A percentile compares a stretch with the other conserved stretches of the same genome.
phyloP scores from a whole-genome alignment of 2,113 vertebrate species.

The Dicentrarchus labrax region DNA sequence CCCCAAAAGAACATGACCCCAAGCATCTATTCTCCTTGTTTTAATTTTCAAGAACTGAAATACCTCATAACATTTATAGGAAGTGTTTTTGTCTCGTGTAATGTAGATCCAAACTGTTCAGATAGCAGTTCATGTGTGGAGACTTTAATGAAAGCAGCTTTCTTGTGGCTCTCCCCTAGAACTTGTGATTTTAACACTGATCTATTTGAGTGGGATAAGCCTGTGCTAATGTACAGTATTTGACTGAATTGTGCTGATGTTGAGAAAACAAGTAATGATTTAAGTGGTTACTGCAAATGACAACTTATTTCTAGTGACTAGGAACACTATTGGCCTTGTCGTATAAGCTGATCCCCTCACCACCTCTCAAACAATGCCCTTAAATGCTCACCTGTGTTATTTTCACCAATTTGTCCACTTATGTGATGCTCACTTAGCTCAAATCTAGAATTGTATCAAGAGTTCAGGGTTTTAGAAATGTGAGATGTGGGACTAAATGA shows the following conservation, averaged over 20 bases:
- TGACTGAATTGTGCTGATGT: slow-evolving; percentile 54
- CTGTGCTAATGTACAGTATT: slow-evolving; percentile 57
- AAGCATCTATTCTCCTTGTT: slow-evolving; percentile 8
- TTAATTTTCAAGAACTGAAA: slow-evolving; percentile 61
- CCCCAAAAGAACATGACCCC: not conserved
- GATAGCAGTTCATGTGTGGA: slow-evolving; percentile 26
- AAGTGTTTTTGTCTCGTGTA: slow-evolving; percentile 55
- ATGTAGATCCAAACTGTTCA: slow-evolving; percentile 43
- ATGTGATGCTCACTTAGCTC: slow-evolving; percentile 56
- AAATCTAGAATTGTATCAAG: slow-evolving; percentile 66
- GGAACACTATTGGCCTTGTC: slow-evolving; percentile 63
- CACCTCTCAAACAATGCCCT: not conserved
- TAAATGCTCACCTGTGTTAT: slow-evolving; percentile 35
- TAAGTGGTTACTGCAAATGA: slow-evolving; percentile 49
- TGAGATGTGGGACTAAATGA: slow-evolving; percentile 61
- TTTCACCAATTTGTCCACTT: slow-evolving; percentile 29
- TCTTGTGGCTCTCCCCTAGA: not conserved
- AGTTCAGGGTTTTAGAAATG: slow-evolving; percentile 68
- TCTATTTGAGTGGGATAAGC: slow-evolving; percentile 18
- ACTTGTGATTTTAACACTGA: slow-evolving; percentile 34
- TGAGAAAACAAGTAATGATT: slow-evolving; percentile 46
- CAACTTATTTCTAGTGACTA: slow-evolving; percentile 47
- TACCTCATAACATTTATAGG: slow-evolving; percentile 74
- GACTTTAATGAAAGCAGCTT: slow-evolving; percentile 26
- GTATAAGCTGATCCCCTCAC: slow-evolving; percentile 24